Evolutionary conservation across 2,888 invertebrate genomes (phyloP).

Genomic region (Clepsis dumicolana): DNA sequence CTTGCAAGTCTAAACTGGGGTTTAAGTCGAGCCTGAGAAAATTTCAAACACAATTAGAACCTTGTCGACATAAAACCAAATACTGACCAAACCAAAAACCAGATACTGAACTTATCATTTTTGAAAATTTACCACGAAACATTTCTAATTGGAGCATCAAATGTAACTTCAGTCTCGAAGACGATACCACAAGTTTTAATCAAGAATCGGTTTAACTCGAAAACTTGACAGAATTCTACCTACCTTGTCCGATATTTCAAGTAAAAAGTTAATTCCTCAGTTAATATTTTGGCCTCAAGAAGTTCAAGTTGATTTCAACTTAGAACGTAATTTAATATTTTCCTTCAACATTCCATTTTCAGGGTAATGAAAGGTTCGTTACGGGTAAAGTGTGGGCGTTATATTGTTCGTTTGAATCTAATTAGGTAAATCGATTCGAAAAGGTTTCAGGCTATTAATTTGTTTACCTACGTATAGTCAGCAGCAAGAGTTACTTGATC

Average conservation of each 20-base stretch:
- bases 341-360: background rate
- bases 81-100: too few relatives aligned
- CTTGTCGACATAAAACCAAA: too few relatives aligned
- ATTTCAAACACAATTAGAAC: too few relatives aligned
- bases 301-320: conserved; percentile 11
- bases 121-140: too few relatives aligned
- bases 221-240: background rate
- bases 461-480: too few relatives aligned
- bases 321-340: conserved; percentile 5
- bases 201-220: background rate
- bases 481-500: too few relatives aligned
- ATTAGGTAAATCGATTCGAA: background rate
- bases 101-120: too few relatives aligned
- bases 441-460: background rate
- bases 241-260: background rate
- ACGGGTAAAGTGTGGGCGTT: background rate
- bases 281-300: background rate
- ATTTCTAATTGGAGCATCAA: too few relatives aligned
- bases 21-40: too few relatives aligned
- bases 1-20: too few relatives aligned
- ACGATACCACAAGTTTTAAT: background rate
- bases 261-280: background rate
- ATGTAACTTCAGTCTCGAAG: too few relatives aligned
- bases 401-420: background rate
- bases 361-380: background rate